Base-by-base conservation (phyloP, 2,888 invertebrate genomes). In the Prenolepis imparis region DNA sequence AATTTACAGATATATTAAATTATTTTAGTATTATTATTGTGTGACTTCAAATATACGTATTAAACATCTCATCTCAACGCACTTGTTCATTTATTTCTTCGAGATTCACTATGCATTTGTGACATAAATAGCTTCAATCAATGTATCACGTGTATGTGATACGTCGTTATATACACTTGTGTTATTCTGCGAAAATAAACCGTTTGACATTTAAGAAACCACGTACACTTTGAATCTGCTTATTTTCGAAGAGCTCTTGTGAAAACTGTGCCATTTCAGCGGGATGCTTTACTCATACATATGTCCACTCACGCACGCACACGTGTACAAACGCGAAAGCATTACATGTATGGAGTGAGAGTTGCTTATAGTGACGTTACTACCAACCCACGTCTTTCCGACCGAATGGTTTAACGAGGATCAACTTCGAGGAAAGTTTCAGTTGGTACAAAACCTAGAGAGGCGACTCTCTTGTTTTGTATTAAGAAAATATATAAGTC, bases 381-480 rank as follows among this genome's bases (percentile, higher is more conserved):
- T 84, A 86, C 85, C 92, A 87, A 85, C 93, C 92, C 82, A 90
- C 89, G 84, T 84, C 77, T 82, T 73, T 68, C 81, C 67, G 59
- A 48, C 15, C 61, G 24, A 80, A 70, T 36, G 80, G 78, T 63
- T 84, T 85, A 87, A 85, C 68, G 64, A 88, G 75, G 78, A 88
- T 89, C 88, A 85, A 87, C 90, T 88, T 83, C 86, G 85, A 90
- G 87, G 91, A 89, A 92, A 88, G 92, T 89, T 84, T 83, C 89
- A 91, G 92, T 85, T 88, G 82, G 84, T 74, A 78, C 85, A 86
- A 89, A 89, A 88, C 83, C 72, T 39, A 70, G 74, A 75, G n/a
- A 28, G 66, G 66, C 80, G 84, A 84, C 85, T 72, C 84, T 70
- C 85, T 84, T 84, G 84, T 85, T 85, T 80, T 80, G 59, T 21